These are phyloP conservation scores for Anguilla anguilla DNA, from an alignment of 2,797 vertebrate genomes.

Conservation along the genomic window DNA sequence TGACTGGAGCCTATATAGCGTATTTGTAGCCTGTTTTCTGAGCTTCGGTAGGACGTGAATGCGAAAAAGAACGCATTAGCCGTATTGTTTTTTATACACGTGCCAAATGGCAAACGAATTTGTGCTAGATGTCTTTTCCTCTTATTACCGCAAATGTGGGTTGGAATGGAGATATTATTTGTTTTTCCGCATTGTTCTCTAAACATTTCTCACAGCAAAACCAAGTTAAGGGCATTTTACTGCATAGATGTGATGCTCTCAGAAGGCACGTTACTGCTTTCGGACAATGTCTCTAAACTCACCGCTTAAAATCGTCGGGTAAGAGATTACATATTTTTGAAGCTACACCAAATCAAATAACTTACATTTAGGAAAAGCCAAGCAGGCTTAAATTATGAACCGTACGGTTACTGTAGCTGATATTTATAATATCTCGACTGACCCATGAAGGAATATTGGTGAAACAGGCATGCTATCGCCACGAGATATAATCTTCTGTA, in stretches of 20 bases:
- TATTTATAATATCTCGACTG: not conserved
- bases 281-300: not conserved
- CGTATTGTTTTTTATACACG: not conserved
- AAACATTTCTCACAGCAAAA: not conserved
- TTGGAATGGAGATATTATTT: not conserved
- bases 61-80: not conserved
- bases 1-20: not conserved
- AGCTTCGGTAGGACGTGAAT: not conserved
- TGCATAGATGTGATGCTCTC: conserved; percentile 26
- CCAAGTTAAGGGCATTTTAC: conserved; percentile 32
- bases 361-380: not conserved
- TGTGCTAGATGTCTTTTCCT: not conserved
- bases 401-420: not conserved
- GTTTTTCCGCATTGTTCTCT: not conserved
- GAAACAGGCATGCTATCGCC: not conserved
- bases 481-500: not conserved
- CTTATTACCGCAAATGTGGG: conserved; percentile 1
- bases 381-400: not conserved
- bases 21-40: not conserved
- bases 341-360: not conserved
- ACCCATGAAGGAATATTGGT: not conserved
- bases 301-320: not conserved
- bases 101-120: not conserved
- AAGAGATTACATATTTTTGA: conserved; percentile 3
- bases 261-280: not conserved